Evolutionary conservation across 1,140 invertebrate genomes (phyloP), one percentile per base, ranked within the genome.

Genomic region (Drosophila sturtevanti): DNA sequence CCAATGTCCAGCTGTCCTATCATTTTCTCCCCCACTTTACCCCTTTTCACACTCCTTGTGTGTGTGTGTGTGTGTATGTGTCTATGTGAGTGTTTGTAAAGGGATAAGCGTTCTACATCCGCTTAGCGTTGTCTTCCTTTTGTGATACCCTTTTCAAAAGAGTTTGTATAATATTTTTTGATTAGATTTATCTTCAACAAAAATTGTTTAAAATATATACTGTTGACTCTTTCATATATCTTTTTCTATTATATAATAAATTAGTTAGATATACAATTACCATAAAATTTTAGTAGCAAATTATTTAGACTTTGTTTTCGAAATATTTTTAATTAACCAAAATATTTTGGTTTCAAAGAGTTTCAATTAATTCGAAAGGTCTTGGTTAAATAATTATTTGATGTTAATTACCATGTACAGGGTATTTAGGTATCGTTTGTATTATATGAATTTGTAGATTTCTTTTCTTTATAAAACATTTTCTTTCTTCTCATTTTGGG

Each of bases 31-130:
- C 41, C 38, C 52, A 2, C 31, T 21, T 10, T 63, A 37, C 24
- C 54, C 4, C 11, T 14, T 35, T 9, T 66, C 12, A 41, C 11
- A 48, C n/a, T 63, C 2, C 6, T 31, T 44, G 52, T 72, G 24
- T 70, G 27, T 44, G 27, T 44, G 27, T 68, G 27, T 44, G 52
- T 72, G 21, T 70, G 27, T 44, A 31, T 55, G 18, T 68, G 21
- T 63, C 37, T 71, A n/a, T 68, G 56, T 71, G 68, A 67, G 78
- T 67, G 63, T 72, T 68, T 70, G 76, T 77, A 77, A 87, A 86
- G 68, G 84, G 84, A 87, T 87, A 87, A 87, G 85, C 79, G 34
- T 76, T 34, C 69, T 77, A 84, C 85, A 87, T 87, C 84, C 84
- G 84, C 84, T 87, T 87, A 87, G 67, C 79, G 84, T 72, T 76